Base-by-base conservation (phyloP, 2,113 vertebrate species). In the Pyrgilauda ruficollis region DNA sequence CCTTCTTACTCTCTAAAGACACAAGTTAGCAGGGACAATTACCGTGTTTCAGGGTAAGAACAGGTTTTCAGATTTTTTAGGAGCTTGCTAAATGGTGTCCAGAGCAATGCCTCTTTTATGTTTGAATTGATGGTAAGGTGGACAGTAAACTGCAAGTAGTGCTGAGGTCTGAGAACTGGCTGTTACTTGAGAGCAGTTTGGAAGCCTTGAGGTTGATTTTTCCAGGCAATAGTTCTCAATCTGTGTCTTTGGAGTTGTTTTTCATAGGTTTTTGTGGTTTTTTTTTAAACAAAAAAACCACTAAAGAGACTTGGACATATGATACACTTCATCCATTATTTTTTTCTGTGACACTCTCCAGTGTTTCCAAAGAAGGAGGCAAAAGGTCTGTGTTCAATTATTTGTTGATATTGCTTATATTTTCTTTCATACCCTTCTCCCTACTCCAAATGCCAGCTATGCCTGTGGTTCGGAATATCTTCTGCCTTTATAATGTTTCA, bases 211-310 rank as follows among this genome's bases (percentile, higher is more conserved):
- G 58, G 24, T 37, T 72, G 30, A n/a, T 44, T 90, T 39, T 90
- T 79, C 16, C 21, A 58, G 35, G 18, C 39, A 81, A 9, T 14
- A 50, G 24, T 30, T 81, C 72, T 74, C 16, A 62, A 15, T 28
- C 17, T 0, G 0, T 72, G 3, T n/a, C 19, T 87, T 62, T 73
- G 19, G 17, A 90, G 30, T 10, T 8, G 4, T 1, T 39, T 46
- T 68, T 63, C 30, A 15, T 33, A 52, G 44, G 1, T 15, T 17
- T 14, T 43, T 55, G 13, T 12, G 17, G 17, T 6, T 52, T 27
- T 52, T 56, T 56, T 56, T n/a, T n/a, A n/a, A 37, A 59, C 7
- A 7, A 52, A 9, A 5, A 17, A 15, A 73, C 11, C 11, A 64
- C 16, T 9, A 11, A 59, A 39, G 9, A 55, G 12, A 7, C 10